Percentiles rank a stretch among this genome's conserved stretches.
Evolutionary conservation across 2,113 vertebrate genomes (phyloP).

Genomic region (Phalacrocorax carbo): DNA sequence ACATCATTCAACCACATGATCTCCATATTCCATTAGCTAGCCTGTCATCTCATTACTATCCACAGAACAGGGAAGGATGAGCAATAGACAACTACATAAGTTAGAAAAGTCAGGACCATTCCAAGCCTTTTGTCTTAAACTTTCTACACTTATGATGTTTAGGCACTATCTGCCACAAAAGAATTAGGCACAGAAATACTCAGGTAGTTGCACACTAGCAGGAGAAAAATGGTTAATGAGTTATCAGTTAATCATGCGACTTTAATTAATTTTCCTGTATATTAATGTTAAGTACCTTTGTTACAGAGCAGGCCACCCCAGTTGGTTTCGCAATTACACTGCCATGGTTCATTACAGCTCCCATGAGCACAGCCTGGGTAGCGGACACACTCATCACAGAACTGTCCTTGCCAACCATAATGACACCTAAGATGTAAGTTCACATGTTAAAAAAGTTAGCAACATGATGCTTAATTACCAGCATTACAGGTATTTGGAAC

Average conservation of each 20-base stretch:
- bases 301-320: constrained; percentile 96
- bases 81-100: background rate
- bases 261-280: constrained; percentile 38
- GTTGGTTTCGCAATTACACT: constrained; percentile 95
- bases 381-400: constrained; percentile 89
- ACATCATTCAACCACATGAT: background rate
- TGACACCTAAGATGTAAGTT: constrained; percentile 82
- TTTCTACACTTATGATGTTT: background rate
- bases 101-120: background rate
- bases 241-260: constrained; percentile 53
- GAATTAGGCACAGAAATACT: constrained; percentile 37
- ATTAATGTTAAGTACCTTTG: constrained; percentile 83
- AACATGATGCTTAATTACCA: constrained; percentile 42
- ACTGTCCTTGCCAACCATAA: constrained; percentile 92
- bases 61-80: background rate
- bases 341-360: constrained; percentile 89
- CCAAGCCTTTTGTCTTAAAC: background rate
- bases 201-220: background rate
- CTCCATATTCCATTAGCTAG: background rate
- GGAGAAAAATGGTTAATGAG: background rate
- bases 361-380: constrained; percentile 94
- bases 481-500: constrained; percentile 30
- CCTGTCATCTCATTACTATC: background rate
- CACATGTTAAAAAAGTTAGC: constrained; percentile 64
- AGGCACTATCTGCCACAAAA: background rate